Base-by-base conservation (phyloP, 1,140 invertebrate species). In the Popillia japonica region DNA sequence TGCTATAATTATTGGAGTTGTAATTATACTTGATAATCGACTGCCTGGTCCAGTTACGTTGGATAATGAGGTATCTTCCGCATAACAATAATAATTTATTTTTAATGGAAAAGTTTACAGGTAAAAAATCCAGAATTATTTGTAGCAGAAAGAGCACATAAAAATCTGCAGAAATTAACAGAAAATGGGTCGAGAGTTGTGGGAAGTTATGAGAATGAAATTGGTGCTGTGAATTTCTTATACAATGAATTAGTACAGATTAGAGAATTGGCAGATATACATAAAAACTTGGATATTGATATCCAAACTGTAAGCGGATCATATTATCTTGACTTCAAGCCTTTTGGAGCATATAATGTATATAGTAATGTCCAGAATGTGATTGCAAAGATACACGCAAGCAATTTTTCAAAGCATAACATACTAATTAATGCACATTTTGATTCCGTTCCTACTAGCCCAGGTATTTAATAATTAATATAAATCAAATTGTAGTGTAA, bases 401-500 rank as follows among this genome's bases (percentile, higher is more conserved):
- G 90, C 42, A 95, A 96, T 87, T 88, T 81, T 81, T 86, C 80
- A 3, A 85, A 86, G 78, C 84, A 90, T 76, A 90, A 91, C 42
- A 79, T 96, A 34, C 85, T 96, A n/a, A 86, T 96, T 40, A 96
- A 95, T 87, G 95, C 94, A 82, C 95, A 96, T 85, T 95, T 92
- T 87, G 95, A 96, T 86, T 91, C 92, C 48, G 92, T 94, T 11
- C 90, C 93, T 27, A 92, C 89, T 80, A 94, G 92, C 85, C 90
- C 88, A 85, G 93, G 93, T 83, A 68, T 14, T 3, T 14, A 48
- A 48, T 48, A 3, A 14, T 48, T 48, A 3, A 14, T 48, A 48
- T 14, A 48, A 48, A 34, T 4, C 27, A 34, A 34, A 34, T 34
- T 34, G 4, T 1, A 34, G 27, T 34, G 4, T 34, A 34, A 2